Conservation (phyloP, 2,888 invertebrate genomes). For the Spodoptera littoralis region DNA sequence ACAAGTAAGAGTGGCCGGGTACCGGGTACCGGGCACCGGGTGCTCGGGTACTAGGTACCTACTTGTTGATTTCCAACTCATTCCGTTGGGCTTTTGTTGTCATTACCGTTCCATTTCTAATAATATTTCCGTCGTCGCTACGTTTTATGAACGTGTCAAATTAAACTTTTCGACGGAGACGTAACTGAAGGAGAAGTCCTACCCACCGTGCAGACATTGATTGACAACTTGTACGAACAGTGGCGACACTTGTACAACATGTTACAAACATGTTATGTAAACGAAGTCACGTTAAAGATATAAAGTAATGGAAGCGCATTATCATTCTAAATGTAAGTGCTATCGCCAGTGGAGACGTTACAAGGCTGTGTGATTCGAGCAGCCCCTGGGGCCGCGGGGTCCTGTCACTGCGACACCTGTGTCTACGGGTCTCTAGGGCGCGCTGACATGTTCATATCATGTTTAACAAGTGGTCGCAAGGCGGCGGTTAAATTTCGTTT, state of each 20-base stretch:
- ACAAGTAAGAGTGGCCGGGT: too few relatives aligned
- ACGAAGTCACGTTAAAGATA: too few relatives aligned
- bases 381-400: conserved; percentile 4
- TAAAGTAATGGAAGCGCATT: too few relatives aligned
- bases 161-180: too few relatives aligned
- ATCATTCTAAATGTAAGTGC: too few relatives aligned
- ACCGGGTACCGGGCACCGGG: too few relatives aligned
- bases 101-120: conserved; percentile 10
- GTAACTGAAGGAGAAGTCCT: too few relatives aligned
- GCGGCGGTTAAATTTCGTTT: too few relatives aligned
- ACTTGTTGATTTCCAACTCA: conserved; percentile 51
- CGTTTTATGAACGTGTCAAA: neutral
- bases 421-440: conserved; percentile 11
- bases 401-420: conserved; percentile 26
- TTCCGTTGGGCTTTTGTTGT: conserved; percentile 34
- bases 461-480: neutral
- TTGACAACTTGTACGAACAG: too few relatives aligned
- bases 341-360: conserved; percentile 4
- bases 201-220: too few relatives aligned
- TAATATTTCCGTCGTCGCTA: conserved; percentile 13
- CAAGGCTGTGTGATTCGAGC: neutral
- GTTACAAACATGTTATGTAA: too few relatives aligned
- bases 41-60: conserved; percentile 1
- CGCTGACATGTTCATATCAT: conserved; percentile 9
- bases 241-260: too few relatives aligned